phyloP scores from a whole-genome alignment of 2,888 invertebrate genomes.

The Sepiola atlantica region DNA sequence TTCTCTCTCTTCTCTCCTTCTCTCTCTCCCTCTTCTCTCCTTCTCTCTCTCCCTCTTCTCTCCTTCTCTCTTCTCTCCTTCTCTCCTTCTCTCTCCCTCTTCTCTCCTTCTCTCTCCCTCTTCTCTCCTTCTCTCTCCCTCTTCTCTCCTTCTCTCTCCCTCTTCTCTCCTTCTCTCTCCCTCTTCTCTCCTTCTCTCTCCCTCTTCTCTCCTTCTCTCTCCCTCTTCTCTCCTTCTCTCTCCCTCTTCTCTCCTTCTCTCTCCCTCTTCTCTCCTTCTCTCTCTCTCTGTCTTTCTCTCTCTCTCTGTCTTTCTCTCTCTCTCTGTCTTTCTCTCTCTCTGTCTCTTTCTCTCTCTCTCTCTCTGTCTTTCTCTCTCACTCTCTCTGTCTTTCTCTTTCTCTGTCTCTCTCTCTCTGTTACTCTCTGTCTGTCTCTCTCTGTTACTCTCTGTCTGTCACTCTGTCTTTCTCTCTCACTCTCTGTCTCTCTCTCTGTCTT shows the following conservation, averaged over 20 bases:
- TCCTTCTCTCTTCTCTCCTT: constrained; percentile 45
- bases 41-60: not conserved
- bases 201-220: not conserved
- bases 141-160: constrained; percentile 20
- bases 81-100: not conserved
- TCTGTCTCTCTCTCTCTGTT: not conserved
- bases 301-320: constrained; percentile 50
- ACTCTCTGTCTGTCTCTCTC: not conserved
- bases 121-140: not conserved
- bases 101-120: constrained; percentile 46
- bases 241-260: constrained; percentile 15
- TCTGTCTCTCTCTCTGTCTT: not conserved
- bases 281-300: constrained; percentile 50
- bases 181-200: constrained; percentile 36
- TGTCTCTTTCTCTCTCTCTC: not conserved
- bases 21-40: not conserved
- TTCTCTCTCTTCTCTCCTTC: not conserved
- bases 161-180: not conserved
- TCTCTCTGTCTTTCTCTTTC: not conserved
- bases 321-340: not conserved
- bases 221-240: constrained; percentile 8
- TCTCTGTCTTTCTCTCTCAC: not conserved
- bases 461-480: not conserved
- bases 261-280: constrained; percentile 45
- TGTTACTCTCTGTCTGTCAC: not conserved